phyloP scores from a whole-genome alignment of 2,888 invertebrate species.

The Aproaerema taeniolella region DNA sequence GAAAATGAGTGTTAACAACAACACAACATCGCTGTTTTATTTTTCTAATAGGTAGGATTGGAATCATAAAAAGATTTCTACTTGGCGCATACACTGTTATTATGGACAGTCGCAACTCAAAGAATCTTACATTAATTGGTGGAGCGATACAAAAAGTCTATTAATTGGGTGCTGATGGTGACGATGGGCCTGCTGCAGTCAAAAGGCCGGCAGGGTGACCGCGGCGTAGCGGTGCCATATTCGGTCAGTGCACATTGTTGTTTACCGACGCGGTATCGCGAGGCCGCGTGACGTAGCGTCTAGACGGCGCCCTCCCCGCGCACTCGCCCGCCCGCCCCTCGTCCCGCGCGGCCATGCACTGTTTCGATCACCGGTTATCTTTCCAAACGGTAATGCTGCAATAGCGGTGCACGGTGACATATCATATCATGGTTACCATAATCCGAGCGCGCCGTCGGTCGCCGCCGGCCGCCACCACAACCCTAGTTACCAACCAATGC shows the following conservation, averaged over 20 bases:
- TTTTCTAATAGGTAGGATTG: too few relatives aligned
- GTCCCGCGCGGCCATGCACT: slow-evolving; percentile 50
- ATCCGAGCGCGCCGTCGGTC: too few relatives aligned
- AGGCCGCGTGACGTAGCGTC: slow-evolving; percentile 79
- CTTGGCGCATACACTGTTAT: too few relatives aligned
- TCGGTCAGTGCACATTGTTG: slow-evolving; percentile 76
- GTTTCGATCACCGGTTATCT: slow-evolving; percentile 71
- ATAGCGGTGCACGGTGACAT: slow-evolving; percentile 39
- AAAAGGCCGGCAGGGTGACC: slow-evolving; percentile 47
- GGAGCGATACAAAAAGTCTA: too few relatives aligned
- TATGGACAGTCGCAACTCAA: too few relatives aligned
- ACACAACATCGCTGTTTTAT: too few relatives aligned
- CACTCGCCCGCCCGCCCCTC: slow-evolving; percentile 29
- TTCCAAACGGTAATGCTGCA: slow-evolving; percentile 68
- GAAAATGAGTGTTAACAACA: background rate
- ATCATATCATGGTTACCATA: slow-evolving; percentile 20
- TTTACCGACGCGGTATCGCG: slow-evolving; percentile 78
- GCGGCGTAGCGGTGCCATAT: slow-evolving; percentile 66
- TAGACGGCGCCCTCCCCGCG: slow-evolving; percentile 52
- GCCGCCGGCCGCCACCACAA: background rate
- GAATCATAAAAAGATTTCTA: too few relatives aligned
- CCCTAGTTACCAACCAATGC: too few relatives aligned
- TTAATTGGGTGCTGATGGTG: too few relatives aligned
- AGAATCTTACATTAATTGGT: too few relatives aligned
- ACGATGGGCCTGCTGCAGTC: slow-evolving; percentile 20